phyloP scores from a whole-genome alignment of 92 coral and sea anemone genomes.

The Porites rus region DNA sequence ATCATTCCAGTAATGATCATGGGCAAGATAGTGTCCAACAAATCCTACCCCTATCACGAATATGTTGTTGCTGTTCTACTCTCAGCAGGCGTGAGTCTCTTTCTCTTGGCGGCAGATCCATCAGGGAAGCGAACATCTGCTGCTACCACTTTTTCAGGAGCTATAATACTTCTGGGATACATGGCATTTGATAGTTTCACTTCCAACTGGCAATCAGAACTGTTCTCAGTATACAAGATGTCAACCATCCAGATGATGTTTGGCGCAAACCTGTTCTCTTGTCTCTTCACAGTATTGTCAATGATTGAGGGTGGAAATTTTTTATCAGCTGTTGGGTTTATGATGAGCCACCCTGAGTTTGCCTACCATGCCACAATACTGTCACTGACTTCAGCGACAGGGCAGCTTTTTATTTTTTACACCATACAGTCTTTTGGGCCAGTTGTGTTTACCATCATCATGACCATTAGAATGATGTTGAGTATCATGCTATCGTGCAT shows the following conservation, averaged over 20 bases:
- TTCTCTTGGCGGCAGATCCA: constrained; percentile 85
- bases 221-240: constrained; percentile 89
- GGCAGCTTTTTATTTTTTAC: constrained; percentile 95
- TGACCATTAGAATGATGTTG: constrained; percentile 92
- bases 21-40: constrained; percentile 92
- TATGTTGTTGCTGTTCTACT: constrained; percentile 90
- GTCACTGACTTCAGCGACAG: constrained; percentile 89
- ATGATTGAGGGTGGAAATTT: constrained; percentile 88
- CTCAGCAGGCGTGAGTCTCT: constrained; percentile 91
- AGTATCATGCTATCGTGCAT: constrained; percentile 93
- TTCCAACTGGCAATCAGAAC: constrained; percentile 97
- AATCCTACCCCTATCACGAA: constrained; percentile 89
- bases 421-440: constrained; percentile 97
- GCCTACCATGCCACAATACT: constrained; percentile 75
- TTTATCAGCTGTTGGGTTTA: constrained; percentile 74
- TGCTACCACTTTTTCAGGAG: constrained; percentile 94
- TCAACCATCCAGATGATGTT: constrained; percentile 98
- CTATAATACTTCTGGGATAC: constrained; percentile 83
- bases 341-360: constrained; percentile 77
- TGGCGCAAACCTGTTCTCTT: constrained; percentile 90
- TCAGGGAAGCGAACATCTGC: constrained; percentile 70
- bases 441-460: constrained; percentile 92
- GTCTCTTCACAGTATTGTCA: constrained; percentile 92
- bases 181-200: constrained; percentile 98
- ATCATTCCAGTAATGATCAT: constrained; percentile 99